Evolutionary conservation across 2,888 invertebrate genomes (phyloP), one percentile per base, ranked within the genome.

Genomic region (Drosophila acutilabella): DNA sequence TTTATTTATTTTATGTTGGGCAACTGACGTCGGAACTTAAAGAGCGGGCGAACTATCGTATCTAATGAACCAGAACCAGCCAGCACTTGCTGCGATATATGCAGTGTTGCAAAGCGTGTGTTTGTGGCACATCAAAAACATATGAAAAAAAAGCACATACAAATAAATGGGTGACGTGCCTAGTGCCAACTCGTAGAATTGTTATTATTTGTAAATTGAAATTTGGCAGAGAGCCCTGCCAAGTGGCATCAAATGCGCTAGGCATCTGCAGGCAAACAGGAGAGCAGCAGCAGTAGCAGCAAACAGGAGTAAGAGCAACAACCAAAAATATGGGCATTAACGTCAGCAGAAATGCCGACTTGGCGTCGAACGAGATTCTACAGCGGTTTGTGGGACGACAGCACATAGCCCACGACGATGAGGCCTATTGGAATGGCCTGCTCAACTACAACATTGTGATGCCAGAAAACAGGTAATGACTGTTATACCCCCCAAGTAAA

Each of bases 371-470:
- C 92, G 96, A 96, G 88, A 95, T 96, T 89, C 93, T 99, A 51
- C 93, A 94, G 69, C 94, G 94, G 73, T 97, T 99, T 91, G 96
- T 96, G 72, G 96, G 97, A 14, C 87, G 90, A 10, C 80, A 80
- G 75, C 93, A 95, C 40, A 96, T 99, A 80, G 94, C 96, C 5
- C 94, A 95, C 7, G 97, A 97, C 90, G 97, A 97, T 91, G 97
- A 98, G 91, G 96, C 96, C 0, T 98, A 97, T 92, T 99, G 99
- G 99, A 97, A 97, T 91, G 95, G 96, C 78, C 94, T 99, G 75
- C 93, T 99, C 40, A 96, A 98, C 0, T 99, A 98, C 90, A 97
- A 98, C 78, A 96, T 98, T 81, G 94, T 95, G 40, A 95, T 97
- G 66, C 98, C 98, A 0, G 93, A 94, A 45, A 96, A 95, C 83